Base-by-base conservation (phyloP, 2,888 invertebrate genomes). In the Phengaris arion region DNA sequence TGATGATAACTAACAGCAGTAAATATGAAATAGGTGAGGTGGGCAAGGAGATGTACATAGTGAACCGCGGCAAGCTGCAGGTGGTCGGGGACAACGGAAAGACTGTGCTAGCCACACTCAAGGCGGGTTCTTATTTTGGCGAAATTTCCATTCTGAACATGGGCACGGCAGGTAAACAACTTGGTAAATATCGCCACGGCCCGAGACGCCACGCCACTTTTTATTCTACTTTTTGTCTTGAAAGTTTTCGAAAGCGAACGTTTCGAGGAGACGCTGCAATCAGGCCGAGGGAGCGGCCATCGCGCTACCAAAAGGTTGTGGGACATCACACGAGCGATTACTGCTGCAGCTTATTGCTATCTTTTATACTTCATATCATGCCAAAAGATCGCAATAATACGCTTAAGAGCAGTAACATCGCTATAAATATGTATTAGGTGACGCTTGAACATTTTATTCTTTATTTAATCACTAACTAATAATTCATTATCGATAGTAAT, bases 21-120 rank as follows among this genome's bases (percentile, higher is more conserved):
- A 15, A 59, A 4, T n/a, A n/a, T 59, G 8, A 35, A 91, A 1
- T 95, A 99, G 99, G 99, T 85, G 99, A 99, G 94, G 99, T 99
- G 81, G 99, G 99, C 81, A 99, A 99, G 93, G 99, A 99, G 94
- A 99, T 99, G 99, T 99, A 99, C 95, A 99, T 99, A 94, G 99
- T 99, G 83, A 99, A 98, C 94, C 95, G 99, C 83, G 99, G 99
- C 80, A 96, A 98, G 83, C 95, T 98, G 85, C 98, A 97, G 95
- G 99, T 98, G 90, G 98, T 98, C 82, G 98, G 97, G 79, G 98
- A 98, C 94, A 98, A 98, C 93, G 98, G 98, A 82, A 97, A 98
- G 93, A 98, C 98, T 75, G 98, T 99, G 82, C 95, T 99, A 92
- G 99, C 99, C 85, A 99, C 98, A 81, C 96, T 99, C 87, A 98